Conservation (phyloP, 2,888 invertebrate genomes). For the Sinohyriopsis cumingii region DNA sequence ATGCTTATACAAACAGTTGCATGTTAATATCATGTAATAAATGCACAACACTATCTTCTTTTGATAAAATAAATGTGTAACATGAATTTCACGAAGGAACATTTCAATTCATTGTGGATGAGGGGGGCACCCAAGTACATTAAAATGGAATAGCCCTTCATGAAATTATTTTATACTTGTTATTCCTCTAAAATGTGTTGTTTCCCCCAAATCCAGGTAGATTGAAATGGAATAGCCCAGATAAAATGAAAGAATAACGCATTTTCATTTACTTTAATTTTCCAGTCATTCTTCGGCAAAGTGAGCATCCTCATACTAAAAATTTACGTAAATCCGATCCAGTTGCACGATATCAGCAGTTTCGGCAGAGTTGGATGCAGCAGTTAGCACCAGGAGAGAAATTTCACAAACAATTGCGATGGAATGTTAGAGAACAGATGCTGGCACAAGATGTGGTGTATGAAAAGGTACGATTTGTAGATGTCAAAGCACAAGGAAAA, state of each 20-base stretch:
- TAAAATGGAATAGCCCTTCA: no score
- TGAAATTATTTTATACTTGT: no score
- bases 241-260: no score
- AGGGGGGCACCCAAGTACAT: no score
- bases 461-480: conserved; percentile 56
- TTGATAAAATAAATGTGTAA: no score
- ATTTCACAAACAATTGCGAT: conserved; percentile 66
- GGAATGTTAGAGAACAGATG: conserved; percentile 70
- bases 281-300: conserved; percentile 62
- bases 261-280: conserved; percentile 1
- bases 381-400: conserved; percentile 69
- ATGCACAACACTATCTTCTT: no score
- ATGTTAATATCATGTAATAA: no score
- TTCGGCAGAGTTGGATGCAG: conserved; percentile 61
- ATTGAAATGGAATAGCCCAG: no score
- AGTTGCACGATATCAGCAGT: conserved; percentile 65
- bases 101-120: no score
- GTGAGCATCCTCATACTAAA: conserved; percentile 62
- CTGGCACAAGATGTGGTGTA: conserved; percentile 63
- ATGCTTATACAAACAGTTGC: not conserved
- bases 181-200: no score
- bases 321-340: conserved; percentile 64
- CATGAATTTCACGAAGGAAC: no score
- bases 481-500: not conserved
- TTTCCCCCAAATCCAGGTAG: no score